Evolutionary conservation across 1,140 invertebrate genomes (phyloP).

Genomic region (Hypothenemus hampei): DNA sequence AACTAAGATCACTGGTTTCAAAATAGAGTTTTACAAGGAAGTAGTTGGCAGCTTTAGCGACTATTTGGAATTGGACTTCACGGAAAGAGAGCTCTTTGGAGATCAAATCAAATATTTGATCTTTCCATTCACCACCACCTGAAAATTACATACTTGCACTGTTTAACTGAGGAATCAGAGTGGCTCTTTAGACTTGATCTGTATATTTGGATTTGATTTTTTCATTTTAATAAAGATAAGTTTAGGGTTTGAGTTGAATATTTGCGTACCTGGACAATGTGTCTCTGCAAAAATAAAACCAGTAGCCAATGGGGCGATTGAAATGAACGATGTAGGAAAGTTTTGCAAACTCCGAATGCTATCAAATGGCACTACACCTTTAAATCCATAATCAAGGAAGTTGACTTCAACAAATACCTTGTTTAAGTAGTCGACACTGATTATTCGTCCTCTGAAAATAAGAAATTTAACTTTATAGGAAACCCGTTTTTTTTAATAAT

Average conservation of each 20-base stretch:
- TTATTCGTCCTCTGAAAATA: conserved; percentile 48
- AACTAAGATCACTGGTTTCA: conserved; percentile 24
- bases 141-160: not conserved
- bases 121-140: conserved; percentile 36
- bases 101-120: conserved; percentile 30
- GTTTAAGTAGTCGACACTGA: conserved; percentile 44
- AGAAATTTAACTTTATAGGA: not conserved
- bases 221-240: not conserved
- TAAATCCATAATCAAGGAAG: conserved; percentile 69
- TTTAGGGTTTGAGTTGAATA: too few species aligned
- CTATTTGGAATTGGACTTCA: conserved; percentile 31
- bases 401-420: conserved; percentile 54
- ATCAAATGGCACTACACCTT: conserved; percentile 50
- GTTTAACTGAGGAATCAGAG: too few species aligned
- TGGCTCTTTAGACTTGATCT: too few species aligned
- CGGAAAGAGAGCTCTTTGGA: conserved; percentile 35
- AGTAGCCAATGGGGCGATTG: conserved; percentile 51
- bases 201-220: not conserved
- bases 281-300: conserved; percentile 54
- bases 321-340: conserved; percentile 49
- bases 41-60: conserved; percentile 33
- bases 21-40: conserved; percentile 31
- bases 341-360: conserved; percentile 54
- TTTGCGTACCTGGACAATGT: conserved; percentile 29
- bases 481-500: not conserved